Percentiles rank a stretch among this genome's conserved stretches.
Evolutionary conservation across 2,797 vertebrate species (phyloP).

Genomic region (Aplochiton taeniatus): DNA sequence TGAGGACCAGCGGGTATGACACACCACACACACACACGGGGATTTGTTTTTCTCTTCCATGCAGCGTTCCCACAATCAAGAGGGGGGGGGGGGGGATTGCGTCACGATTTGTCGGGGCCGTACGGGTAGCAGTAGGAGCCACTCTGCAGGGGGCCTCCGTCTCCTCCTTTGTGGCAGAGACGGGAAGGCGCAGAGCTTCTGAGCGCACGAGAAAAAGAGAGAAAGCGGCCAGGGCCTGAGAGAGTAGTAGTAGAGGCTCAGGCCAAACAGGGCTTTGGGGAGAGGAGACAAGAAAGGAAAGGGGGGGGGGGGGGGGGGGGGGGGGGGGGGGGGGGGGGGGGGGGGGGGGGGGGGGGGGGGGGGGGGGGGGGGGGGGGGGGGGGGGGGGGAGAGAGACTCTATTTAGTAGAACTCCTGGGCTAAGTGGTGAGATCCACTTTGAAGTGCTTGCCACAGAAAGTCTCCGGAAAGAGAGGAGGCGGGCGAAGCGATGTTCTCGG

Average conservation of each 20-base stretch:
- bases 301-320: constrained; percentile 30
- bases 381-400: constrained; percentile 34
- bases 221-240: constrained; percentile 27
- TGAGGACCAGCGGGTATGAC: constrained; percentile 10
- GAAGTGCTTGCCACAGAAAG: constrained; percentile 59
- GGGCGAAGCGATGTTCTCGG: constrained; percentile 26
- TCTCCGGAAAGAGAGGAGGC: constrained; percentile 43
- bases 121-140: not conserved
- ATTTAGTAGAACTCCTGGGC: constrained; percentile 50
- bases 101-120: constrained; percentile 13
- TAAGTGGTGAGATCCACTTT: constrained; percentile 55
- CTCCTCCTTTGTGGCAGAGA: not conserved
- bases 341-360: constrained; percentile 34
- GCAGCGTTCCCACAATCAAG: constrained; percentile 37
- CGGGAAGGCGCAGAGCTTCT: not conserved
- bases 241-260: not conserved
- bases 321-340: constrained; percentile 38
- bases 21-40: constrained; percentile 18
- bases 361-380: constrained; percentile 20
- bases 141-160: not conserved
- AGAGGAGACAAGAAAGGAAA: constrained; percentile 50
- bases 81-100: constrained; percentile 16
- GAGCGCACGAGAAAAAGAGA: not conserved
- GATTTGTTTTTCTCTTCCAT: constrained; percentile 17
- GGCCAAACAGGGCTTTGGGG: constrained; percentile 35